Percentiles rank a stretch among this genome's conserved stretches.
phyloP scores from a whole-genome alignment of 2,888 invertebrate species.

The Ophion costatus region DNA sequence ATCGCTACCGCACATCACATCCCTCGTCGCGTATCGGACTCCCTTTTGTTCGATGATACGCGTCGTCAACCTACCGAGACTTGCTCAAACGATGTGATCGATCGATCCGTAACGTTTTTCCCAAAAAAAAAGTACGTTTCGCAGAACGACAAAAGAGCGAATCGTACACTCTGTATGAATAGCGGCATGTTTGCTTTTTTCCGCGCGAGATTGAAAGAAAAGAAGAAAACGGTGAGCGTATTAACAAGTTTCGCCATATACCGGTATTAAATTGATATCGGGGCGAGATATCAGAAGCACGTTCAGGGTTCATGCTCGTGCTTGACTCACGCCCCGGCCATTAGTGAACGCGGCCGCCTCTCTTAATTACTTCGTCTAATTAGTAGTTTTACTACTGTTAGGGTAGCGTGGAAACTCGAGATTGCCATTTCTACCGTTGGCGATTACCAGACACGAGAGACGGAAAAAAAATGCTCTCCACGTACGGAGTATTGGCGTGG shows the following conservation, averaged over 20 bases:
- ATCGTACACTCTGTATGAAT: slow-evolving; percentile 12
- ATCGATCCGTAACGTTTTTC: slow-evolving; percentile 66
- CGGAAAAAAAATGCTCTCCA: slow-evolving; percentile 63
- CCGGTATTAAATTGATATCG: slow-evolving; percentile 75
- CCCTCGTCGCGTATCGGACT: slow-evolving; percentile 62
- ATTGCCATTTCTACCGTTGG: slow-evolving; percentile 65
- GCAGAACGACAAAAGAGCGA: slow-evolving; percentile 5
- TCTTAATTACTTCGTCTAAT: slow-evolving; percentile 77
- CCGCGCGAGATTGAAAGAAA: not conserved
- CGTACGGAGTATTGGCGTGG: slow-evolving; percentile 63
- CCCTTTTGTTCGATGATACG: slow-evolving; percentile 63
- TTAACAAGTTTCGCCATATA: slow-evolving; percentile 38
- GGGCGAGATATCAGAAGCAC: slow-evolving; percentile 74
- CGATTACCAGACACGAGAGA: slow-evolving; percentile 64
- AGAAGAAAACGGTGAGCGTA: not conserved
- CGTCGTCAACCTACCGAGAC: slow-evolving; percentile 10
- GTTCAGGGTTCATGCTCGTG: slow-evolving; percentile 73
- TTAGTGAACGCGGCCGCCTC: slow-evolving; percentile 71
- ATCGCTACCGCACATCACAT: slow-evolving; percentile 51
- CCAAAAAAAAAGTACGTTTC: slow-evolving; percentile 36
- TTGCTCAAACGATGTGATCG: slow-evolving; percentile 67
- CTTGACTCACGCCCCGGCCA: slow-evolving; percentile 72
- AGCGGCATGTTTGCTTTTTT: not conserved
- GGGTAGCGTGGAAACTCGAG: slow-evolving; percentile 70
- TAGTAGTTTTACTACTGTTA: slow-evolving; percentile 72